Base-by-base conservation (phyloP, 1,140 invertebrate genomes). In the Dendroctonus valens region DNA sequence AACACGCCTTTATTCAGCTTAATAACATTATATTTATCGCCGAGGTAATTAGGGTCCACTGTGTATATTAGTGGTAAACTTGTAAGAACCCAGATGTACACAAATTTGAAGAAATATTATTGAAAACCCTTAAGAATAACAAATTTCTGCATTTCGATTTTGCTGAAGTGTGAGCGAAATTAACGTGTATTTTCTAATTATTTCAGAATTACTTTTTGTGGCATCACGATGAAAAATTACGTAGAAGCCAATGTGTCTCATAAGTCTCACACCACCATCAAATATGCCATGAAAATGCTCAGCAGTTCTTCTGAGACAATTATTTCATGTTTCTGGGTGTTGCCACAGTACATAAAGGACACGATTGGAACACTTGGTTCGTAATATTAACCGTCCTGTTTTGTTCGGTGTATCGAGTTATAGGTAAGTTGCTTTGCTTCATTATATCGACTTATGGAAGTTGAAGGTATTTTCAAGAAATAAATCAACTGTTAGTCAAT, bases 161-260 rank as follows among this genome's bases (percentile, higher is more conserved):
- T 26, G n/a, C n/a, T n/a, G n/a, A 26, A 26, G 26, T 26, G 26
- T 26, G 1, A 26, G 26, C 26, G 1, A 1, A 26, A 26, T 26
- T 26, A 26, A 26, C 26, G 3, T 26, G 26, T 26, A 26, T 26
- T 26, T 26, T 26, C 3, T 26, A 26, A n/a, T 26, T 63, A 59
- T 79, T 84, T 14, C 82, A 96, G 93, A 53, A 96, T 99, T 67
- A 98, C 97, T 52, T 97, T 96, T 75, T 99, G 97, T 80, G 97
- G 97, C 46, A 95, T 99, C 64, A 94, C 96, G 3, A 98, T 99
- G 92, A 97, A 98, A 79, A 98, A 99, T 78, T 99, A 99, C 79
- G 95, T 98, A 8, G 95, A 98, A 80, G 90, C 89, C 9, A 99
- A 99, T 81, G 94, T 99, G 72, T 97, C 96, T 7, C 90, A 94